These are phyloP conservation scores for Stichopus chloronotus DNA, from an alignment of 35 echinoderm and acorn worm species.

Conservation along the genomic window DNA sequence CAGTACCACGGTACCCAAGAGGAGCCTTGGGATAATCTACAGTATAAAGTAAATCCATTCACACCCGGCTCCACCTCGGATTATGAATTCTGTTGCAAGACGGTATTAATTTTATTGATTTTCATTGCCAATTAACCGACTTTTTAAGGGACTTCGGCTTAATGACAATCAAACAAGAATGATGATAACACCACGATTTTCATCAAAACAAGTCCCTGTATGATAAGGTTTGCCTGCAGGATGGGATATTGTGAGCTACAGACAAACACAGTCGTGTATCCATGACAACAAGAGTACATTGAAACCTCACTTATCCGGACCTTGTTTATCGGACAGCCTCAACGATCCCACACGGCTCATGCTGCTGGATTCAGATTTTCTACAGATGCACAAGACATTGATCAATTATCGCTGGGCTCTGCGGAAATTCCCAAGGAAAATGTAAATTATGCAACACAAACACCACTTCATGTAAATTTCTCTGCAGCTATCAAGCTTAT, in stretches of 20 bases:
- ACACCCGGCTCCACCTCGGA: slow-evolving; percentile 6
- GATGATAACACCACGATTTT: slow-evolving; percentile 6
- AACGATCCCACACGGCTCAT: no score
- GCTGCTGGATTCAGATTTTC: no score
- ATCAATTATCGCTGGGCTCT: no score
- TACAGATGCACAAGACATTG: no score
- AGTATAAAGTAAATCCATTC: slow-evolving; percentile 4
- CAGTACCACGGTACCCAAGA: slow-evolving; percentile 12
- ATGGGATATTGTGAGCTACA: background rate
- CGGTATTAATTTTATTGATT: slow-evolving; percentile 15
- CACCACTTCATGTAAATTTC: no score
- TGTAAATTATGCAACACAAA: no score
- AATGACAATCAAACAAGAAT: slow-evolving; percentile 9
- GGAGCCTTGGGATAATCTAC: slow-evolving; percentile 27
- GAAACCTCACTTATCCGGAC: no score
- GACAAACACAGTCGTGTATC: background rate
- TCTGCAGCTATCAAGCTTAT: no score
- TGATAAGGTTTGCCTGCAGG: background rate
- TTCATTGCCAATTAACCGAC: slow-evolving; percentile 51
- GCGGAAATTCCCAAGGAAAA: no score
- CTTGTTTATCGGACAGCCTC: no score
- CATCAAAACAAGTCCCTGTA: background rate
- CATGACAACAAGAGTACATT: background rate
- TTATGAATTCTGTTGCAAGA: slow-evolving; percentile 44
- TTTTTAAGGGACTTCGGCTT: background rate